phyloP scores from a whole-genome alignment of 64 coral and sea anemone species.

The Pocillopora damicornis region DNA sequence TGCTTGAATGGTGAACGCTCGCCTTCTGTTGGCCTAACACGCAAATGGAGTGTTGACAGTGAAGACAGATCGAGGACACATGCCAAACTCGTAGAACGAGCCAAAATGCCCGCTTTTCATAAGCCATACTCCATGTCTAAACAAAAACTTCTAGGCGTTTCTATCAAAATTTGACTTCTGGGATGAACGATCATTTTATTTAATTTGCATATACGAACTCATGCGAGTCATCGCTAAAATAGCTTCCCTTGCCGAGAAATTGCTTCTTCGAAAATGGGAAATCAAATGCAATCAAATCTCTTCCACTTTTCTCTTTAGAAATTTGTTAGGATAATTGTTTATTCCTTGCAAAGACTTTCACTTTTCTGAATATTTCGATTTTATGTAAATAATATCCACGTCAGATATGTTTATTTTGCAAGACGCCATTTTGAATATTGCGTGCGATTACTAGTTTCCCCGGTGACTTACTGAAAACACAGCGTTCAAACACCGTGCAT shows the following conservation, averaged over 20 bases:
- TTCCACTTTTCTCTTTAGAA: no score
- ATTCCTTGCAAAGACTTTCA: background rate
- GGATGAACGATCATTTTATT: no score
- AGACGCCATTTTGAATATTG: slow-evolving; percentile 25
- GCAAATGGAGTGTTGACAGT: background rate
- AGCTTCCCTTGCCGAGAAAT: no score
- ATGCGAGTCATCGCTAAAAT: no score
- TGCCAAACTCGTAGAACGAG: background rate
- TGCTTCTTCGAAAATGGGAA: no score
- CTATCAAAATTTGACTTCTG: no score
- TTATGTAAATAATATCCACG: no score
- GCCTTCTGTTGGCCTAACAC: background rate
- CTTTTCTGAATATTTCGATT: background rate
- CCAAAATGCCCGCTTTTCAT: background rate
- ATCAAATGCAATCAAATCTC: no score
- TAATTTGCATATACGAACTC: slow-evolving; percentile 17
- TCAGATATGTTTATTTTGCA: background rate
- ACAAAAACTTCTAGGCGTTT: no score
- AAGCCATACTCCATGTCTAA: background rate
- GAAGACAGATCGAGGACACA: background rate
- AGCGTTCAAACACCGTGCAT: no score
- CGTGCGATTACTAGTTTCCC: background rate
- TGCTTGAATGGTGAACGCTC: background rate
- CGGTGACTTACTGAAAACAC: background rate
- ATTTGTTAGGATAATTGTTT: background rate